These are phyloP conservation scores for Xiphorhynchus erythropygius DNA, from an alignment of 2,797 vertebrate species.

Conservation along the genomic window DNA sequence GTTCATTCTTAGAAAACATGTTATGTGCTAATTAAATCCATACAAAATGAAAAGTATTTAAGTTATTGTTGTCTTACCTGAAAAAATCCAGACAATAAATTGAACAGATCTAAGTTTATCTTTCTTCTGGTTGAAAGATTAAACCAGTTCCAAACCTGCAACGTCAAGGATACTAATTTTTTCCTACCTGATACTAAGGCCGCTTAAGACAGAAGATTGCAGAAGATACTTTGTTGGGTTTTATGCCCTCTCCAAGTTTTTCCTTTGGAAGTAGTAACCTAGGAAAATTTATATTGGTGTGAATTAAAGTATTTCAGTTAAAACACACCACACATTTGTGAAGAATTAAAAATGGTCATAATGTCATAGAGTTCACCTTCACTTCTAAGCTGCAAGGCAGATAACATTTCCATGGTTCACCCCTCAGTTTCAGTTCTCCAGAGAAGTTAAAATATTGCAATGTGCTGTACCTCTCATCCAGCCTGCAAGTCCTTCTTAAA, in stretches of 20 bases:
- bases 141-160: not conserved
- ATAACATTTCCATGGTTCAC: not conserved
- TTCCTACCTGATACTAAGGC: not conserved
- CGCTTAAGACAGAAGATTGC: not conserved
- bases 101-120: not conserved
- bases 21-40: not conserved
- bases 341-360: not conserved
- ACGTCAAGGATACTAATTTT: not conserved
- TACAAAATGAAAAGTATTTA: not conserved
- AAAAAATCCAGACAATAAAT: conserved; percentile 17
- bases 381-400: not conserved
- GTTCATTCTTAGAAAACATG: not conserved
- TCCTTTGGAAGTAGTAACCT: not conserved
- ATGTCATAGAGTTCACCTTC: not conserved
- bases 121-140: not conserved
- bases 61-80: not conserved
- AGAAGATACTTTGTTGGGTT: not conserved
- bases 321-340: not conserved
- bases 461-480: not conserved
- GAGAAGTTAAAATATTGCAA: not conserved
- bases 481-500: conserved; percentile 21
- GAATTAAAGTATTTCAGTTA: not conserved
- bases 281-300: not conserved
- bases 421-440: not conserved
- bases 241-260: not conserved